phyloP scores from a whole-genome alignment of 2,888 invertebrate genomes.

The Chouioia cunea region DNA sequence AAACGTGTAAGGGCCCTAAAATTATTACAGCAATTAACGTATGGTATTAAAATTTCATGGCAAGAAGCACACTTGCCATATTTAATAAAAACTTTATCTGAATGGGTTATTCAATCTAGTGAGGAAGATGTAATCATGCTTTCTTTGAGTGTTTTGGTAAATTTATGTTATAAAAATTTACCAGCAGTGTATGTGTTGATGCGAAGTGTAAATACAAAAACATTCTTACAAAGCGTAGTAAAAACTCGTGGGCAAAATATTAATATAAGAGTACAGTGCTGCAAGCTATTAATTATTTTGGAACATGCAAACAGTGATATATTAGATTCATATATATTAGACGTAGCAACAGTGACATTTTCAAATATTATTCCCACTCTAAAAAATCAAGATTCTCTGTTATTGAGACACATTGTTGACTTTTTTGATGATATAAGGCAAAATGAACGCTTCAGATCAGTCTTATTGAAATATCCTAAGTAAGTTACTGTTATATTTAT shows the following conservation, averaged over 20 bases:
- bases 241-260: slow-evolving; percentile 70
- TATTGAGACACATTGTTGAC: slow-evolving; percentile 71
- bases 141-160: slow-evolving; percentile 80
- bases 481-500: slow-evolving; percentile 50
- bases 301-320: slow-evolving; percentile 70
- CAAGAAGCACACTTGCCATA: slow-evolving; percentile 81
- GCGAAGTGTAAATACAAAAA: slow-evolving; percentile 79
- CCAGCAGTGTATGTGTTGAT: slow-evolving; percentile 81
- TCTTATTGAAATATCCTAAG: slow-evolving; percentile 61
- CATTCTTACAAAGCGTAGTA: slow-evolving; percentile 75
- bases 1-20: slow-evolving; percentile 76
- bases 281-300: slow-evolving; percentile 71
- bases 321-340: slow-evolving; percentile 69
- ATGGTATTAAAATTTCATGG: slow-evolving; percentile 84
- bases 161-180: slow-evolving; percentile 83
- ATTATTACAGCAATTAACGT: slow-evolving; percentile 82
- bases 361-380: slow-evolving; percentile 69
- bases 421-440: slow-evolving; percentile 71
- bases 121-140: slow-evolving; percentile 70
- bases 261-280: slow-evolving; percentile 71
- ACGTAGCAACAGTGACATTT: slow-evolving; percentile 70
- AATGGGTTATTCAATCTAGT: slow-evolving; percentile 73
- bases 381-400: slow-evolving; percentile 66
- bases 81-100: slow-evolving; percentile 77
- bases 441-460: slow-evolving; percentile 61